These are phyloP conservation scores for Umimayanthus kanabou DNA, from an alignment of 92 coral and sea anemone genomes.

Conservation along the genomic window DNA sequence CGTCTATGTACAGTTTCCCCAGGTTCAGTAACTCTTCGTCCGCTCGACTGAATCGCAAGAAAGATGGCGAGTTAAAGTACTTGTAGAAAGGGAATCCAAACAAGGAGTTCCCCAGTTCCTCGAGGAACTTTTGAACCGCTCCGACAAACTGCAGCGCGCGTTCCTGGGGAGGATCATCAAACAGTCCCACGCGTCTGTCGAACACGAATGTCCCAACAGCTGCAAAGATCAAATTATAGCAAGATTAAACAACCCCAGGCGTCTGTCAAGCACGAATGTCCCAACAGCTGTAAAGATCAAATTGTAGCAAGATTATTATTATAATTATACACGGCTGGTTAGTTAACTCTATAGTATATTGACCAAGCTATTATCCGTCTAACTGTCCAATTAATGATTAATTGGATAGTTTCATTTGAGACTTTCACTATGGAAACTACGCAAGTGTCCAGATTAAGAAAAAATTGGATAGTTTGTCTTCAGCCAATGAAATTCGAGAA, in stretches of 20 bases:
- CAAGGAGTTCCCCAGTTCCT: constrained; percentile 25
- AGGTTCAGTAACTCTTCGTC: constrained; percentile 21
- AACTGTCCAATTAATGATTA: too few species aligned
- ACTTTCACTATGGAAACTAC: too few species aligned
- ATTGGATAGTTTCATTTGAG: too few species aligned
- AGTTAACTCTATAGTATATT: too few species aligned
- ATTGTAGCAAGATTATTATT: background rate
- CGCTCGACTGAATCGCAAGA: constrained; percentile 29
- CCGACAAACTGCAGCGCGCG: constrained; percentile 30
- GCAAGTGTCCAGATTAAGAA: too few species aligned
- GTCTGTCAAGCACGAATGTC: constrained; percentile 45
- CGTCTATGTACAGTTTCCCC: constrained; percentile 34
- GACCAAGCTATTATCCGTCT: too few species aligned
- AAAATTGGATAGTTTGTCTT: too few species aligned
- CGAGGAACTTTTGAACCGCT: constrained; percentile 15
- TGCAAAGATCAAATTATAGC: background rate
- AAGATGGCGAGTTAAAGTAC: constrained; percentile 41
- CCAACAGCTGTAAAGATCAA: constrained; percentile 43
- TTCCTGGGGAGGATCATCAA: constrained; percentile 46
- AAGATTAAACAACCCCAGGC: constrained; percentile 44
- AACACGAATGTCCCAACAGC: constrained; percentile 57
- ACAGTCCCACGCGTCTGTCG: constrained; percentile 49
- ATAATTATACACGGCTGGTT: too few species aligned
- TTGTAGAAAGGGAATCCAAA: constrained; percentile 40
- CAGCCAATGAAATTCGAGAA: too few species aligned